A percentile compares a stretch with the other conserved stretches of the same genome.
phyloP scores from a whole-genome alignment of 2,113 vertebrate species.

The Nycticryphes semicollaris region DNA sequence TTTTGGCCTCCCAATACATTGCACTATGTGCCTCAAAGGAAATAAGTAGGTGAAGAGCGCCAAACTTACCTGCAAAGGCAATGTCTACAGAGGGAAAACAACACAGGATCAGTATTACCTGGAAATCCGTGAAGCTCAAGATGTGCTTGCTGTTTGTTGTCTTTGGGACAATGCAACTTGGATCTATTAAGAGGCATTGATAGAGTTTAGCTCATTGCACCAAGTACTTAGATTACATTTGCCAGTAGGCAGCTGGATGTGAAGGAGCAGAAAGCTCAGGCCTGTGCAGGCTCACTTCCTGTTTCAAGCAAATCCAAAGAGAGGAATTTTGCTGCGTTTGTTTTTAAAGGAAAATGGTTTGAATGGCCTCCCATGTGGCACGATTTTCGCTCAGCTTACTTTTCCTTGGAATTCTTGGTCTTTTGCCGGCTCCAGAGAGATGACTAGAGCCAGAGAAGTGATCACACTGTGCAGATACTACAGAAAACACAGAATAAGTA shows the following conservation, averaged over 20 bases:
- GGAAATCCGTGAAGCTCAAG: neutral
- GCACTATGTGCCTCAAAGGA: neutral
- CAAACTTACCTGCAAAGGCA: neutral
- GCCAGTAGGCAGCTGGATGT: neutral
- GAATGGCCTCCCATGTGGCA: neutral
- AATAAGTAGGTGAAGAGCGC: neutral
- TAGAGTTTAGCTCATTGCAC: neutral
- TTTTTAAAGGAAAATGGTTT: neutral
- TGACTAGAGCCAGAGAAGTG: neutral
- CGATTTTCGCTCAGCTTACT: neutral
- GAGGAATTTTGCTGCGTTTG: neutral
- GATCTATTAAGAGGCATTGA: neutral
- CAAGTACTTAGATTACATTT: neutral
- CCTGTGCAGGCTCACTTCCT: neutral
- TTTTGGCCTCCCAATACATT: neutral
- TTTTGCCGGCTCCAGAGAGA: neutral
- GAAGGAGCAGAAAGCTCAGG: neutral
- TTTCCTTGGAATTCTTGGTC: neutral
- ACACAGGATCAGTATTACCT: neutral
- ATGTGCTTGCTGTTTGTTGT: neutral
- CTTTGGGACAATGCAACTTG: neutral
- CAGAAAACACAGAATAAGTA: neutral
- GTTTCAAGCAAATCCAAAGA: neutral
- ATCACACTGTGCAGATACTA: neutral
- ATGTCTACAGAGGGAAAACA: neutral